Evolutionary conservation across 2,113 vertebrate genomes (phyloP), one percentile per base, ranked within the genome.

Genomic region (Cyprichromis sp.): DNA sequence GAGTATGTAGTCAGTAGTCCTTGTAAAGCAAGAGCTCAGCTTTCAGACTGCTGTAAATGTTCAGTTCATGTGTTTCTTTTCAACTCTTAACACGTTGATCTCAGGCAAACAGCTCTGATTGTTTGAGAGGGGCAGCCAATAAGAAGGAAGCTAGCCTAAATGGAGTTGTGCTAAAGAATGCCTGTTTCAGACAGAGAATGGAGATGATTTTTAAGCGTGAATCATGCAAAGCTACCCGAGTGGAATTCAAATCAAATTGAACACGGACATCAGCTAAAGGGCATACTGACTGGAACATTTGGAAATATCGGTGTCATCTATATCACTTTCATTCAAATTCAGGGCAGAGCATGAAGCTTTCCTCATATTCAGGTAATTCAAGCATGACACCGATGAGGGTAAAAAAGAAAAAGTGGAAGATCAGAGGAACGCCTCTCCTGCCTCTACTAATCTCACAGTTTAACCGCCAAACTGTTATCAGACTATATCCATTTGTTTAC

Each of bases 391-490:
- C 3, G 3, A 78, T 50, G 71, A n/a, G 24, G 45, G 16, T 29
- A 2, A 29, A 47, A 78, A 50, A 50, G 12, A 29, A 47, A 79
- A 86, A 16, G 26, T n/a, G 61, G 85, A 89, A 80, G 81, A 79
- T 79, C 76, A 78, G 38, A 82, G 61, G 68, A 81, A 63, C 5
- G 31, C 68, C 80, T 36, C 52, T 24, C 55, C 38, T 57, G 31
- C 29, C 24, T 91, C 45, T 57, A 19, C 61, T 92, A 83, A 90
- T 93, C 86, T 84, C 76, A 47, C 52, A 80, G 87, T 95, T 91
- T 81, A 95, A 95, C 94, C 11, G 92, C 86, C 93, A 87, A 57
- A 82, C 83, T 84, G 68, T 90, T 94, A 95, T 93, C 92, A 88
- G 86, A 47, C 85, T 36, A 4, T 6, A 8, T 38, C 78, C 59